Evolutionary conservation across 1,140 invertebrate species (phyloP), one percentile per base, ranked within the genome.

Genomic region (Temnothorax nylanderi): DNA sequence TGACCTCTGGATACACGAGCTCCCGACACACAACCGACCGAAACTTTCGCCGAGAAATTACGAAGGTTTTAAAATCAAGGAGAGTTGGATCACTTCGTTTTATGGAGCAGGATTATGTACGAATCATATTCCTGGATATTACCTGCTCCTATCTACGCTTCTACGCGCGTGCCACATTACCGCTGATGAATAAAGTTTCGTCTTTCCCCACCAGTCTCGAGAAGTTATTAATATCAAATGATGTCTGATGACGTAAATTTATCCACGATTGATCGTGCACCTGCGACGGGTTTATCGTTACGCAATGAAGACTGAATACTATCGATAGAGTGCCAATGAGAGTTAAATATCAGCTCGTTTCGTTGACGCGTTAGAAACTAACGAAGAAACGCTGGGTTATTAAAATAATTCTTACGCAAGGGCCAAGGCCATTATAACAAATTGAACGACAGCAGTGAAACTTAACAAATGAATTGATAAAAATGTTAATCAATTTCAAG

Each of bases 1-100:
- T 92, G 81, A 74, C 87, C 78, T 80, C 18, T 77, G 78, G 82
- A 85, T 76, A 54, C 78, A 49, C 49, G n/a, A 62, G 32, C 58
- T 71, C 44, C 32, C 44, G 34, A 47, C 49, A 47, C 49, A 37
- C 49, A 49, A 18, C 44, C 21, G 51, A 21, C 2, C 54, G 26
- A 60, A 84, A 84, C 64, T 88, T 54, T 32, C 26, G 37, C 34
- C 58, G 75, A 65, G 77, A 88, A 56, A 60, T 56, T 58, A 21
- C 74, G 5, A 54, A 77, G 75, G 65, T 78, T 47, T 51, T 26
- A 32, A 13, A 32, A 72, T 64, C 78, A 44, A 58, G 26, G 1
- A 58, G 18, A 16, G 32, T 37, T 47, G 11, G 10, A 67, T 78
- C 18, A 18, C 69, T 88, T 41, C 41, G 8, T 65, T 65, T 56